Percentiles rank a stretch among this genome's conserved stretches.
These are phyloP conservation scores for Tribolium madens DNA, from an alignment of 1,140 invertebrate genomes.

Conservation along the genomic window DNA sequence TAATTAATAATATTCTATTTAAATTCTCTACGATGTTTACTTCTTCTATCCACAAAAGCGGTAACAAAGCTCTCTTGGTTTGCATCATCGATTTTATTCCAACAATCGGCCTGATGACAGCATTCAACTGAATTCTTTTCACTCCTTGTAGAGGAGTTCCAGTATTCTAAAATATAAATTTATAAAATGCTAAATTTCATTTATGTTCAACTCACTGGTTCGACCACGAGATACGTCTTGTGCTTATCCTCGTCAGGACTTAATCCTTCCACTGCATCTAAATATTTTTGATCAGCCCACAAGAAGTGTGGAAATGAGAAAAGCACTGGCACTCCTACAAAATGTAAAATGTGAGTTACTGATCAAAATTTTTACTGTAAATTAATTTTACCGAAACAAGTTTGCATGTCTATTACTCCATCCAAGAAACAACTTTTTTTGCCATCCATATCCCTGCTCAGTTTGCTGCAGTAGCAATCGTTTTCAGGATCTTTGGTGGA, in stretches of 20 bases:
- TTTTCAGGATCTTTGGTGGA: constrained; percentile 38
- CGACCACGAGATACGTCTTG: constrained; percentile 52
- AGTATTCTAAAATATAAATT: constrained; percentile 27
- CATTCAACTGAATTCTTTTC: constrained; percentile 43
- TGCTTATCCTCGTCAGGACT: constrained; percentile 51
- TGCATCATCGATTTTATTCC: constrained; percentile 9
- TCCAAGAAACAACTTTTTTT: constrained; percentile 54
- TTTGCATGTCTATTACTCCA: constrained; percentile 56
- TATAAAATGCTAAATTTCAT: neutral
- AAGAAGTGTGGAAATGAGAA: constrained; percentile 60
- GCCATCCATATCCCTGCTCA: constrained; percentile 48
- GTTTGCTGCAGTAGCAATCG: constrained; percentile 58
- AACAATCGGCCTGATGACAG: constrained; percentile 28
- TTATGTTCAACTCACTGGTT: constrained; percentile 55
- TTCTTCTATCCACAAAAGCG: constrained; percentile 43
- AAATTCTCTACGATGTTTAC: neutral
- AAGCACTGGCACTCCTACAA: constrained; percentile 55
- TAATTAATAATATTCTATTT: neutral
- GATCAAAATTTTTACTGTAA: constrained; percentile 26
- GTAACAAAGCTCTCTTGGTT: constrained; percentile 9
- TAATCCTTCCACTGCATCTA: constrained; percentile 47
- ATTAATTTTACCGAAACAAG: constrained; percentile 56
- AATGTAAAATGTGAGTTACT: constrained; percentile 16
- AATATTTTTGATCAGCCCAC: constrained; percentile 55
- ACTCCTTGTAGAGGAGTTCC: constrained; percentile 16